Base-by-base conservation (phyloP, 2,888 invertebrate species). In the Pachliopta kotzebuea region DNA sequence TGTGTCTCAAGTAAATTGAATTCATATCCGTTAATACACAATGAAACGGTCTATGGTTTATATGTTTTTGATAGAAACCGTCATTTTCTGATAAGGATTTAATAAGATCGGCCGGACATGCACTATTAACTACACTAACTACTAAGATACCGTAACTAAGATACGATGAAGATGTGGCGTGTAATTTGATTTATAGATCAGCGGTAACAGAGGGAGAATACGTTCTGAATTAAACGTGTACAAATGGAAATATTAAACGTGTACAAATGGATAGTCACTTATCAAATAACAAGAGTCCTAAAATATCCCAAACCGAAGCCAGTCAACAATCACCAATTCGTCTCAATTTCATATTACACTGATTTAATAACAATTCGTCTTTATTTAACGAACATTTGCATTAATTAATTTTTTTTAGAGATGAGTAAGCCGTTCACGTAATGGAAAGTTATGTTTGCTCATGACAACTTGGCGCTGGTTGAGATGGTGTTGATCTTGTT, bases 81-180 rank as follows among this genome's bases (percentile, higher is more conserved):
- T 26, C 37, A 37, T 52, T 56, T 60, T 60, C 56, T 53, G 60
- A 53, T 60, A 52, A 60, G 49, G 56, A 29, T 65, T 56, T 65
- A 60, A 42, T 60, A 45, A 65, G 53, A 42, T 56, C 26, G n/a
- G 45, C 53, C 29, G 52, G 65, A 57, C 53, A 61, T 57, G 65
- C 60, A 53, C 65, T 65, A 61, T 65, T 65, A 61, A 65, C 56
- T 45, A 9, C 42, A n/a, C 18, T 60, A 60, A 65, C 60, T 26
- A 49, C 37, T 37, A 31, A 57, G 31, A 4, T 45, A 53, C 45
- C 53, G 60, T 53, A 45, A 42, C 53, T 54, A 63, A 58, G 20
- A 29, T 14, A 26, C 37, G 52, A 53, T 52, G 50, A 37, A 57
- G 53, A 37, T 14, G 37, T 37, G 37, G 37, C 14, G 37, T 37